Evolutionary conservation across 2,888 invertebrate genomes (phyloP).

Genomic region (Cheiracanthium punctorium): DNA sequence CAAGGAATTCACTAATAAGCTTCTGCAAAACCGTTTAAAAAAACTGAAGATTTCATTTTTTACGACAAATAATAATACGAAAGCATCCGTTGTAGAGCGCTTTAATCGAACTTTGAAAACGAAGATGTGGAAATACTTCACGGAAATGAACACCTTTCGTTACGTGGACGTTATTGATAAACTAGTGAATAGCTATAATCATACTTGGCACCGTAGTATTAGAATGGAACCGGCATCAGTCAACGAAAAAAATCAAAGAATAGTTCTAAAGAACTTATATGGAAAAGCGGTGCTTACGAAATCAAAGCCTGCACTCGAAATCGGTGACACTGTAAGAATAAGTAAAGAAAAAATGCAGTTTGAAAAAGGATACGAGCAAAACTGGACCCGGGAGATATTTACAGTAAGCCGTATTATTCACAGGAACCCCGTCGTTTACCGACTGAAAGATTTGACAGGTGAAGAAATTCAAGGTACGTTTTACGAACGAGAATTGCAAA

Average conservation of each 20-base stretch:
- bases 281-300: too few relatives aligned
- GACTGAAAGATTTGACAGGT: slow-evolving; percentile 32
- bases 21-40: slow-evolving; percentile 57
- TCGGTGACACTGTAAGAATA: not conserved
- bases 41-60: slow-evolving; percentile 68
- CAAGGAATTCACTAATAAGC: slow-evolving; percentile 71
- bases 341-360: slow-evolving; percentile 34
- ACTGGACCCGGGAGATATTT: slow-evolving; percentile 57
- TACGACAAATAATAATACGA: too few relatives aligned
- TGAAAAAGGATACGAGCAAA: too few relatives aligned
- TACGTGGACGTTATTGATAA: too few relatives aligned
- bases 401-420: slow-evolving; percentile 15
- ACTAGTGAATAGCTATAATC: too few relatives aligned
- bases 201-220: slow-evolving; percentile 27
- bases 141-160: slow-evolving; percentile 29
- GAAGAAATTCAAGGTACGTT: too few relatives aligned
- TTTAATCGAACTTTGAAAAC: too few relatives aligned
- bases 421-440: slow-evolving; percentile 6
- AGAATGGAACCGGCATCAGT: slow-evolving; percentile 15
- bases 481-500: slow-evolving; percentile 49
- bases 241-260: not conserved
- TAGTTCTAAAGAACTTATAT: slow-evolving; percentile 22
- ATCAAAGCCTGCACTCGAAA: not conserved
- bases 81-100: too few relatives aligned
- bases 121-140: slow-evolving; percentile 56